Conservation (phyloP, 2,888 invertebrate species). For the Pasiphila rectangulata region DNA sequence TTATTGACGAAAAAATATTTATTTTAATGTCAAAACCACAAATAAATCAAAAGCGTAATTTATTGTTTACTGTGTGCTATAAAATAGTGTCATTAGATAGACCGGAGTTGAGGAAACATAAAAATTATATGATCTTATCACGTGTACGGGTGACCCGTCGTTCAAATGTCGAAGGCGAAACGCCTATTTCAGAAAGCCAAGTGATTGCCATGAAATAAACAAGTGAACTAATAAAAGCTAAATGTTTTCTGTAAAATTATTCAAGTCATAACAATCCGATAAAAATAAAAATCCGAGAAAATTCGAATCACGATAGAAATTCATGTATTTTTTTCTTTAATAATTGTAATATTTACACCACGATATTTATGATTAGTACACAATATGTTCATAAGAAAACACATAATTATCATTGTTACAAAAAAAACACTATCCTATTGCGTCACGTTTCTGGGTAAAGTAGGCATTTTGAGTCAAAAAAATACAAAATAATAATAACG, state of each 20-base stretch:
- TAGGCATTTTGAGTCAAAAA: no score
- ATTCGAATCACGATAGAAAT: no score
- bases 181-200: constrained; percentile 20
- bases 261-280: no score
- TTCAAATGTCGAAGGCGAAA: constrained; percentile 42
- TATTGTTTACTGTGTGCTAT: constrained; percentile 61
- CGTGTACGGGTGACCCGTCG: constrained; percentile 58
- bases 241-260: neutral
- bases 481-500: no score
- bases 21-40: constrained; percentile 31
- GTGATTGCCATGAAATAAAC: constrained; percentile 52
- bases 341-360: no score
- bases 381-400: neutral
- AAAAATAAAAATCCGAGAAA: no score
- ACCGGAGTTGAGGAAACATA: constrained; percentile 64
- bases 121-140: constrained; percentile 73
- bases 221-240: constrained; percentile 20
- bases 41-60: constrained; percentile 72
- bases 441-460: no score
- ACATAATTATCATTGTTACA: no score
- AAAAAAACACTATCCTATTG: no score
- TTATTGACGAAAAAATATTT: constrained; percentile 27
- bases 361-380: no score
- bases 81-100: constrained; percentile 57
- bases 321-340: no score